Evolutionary conservation across 2,888 invertebrate genomes (phyloP).

Genomic region (Aspidiotus rigidus): DNA sequence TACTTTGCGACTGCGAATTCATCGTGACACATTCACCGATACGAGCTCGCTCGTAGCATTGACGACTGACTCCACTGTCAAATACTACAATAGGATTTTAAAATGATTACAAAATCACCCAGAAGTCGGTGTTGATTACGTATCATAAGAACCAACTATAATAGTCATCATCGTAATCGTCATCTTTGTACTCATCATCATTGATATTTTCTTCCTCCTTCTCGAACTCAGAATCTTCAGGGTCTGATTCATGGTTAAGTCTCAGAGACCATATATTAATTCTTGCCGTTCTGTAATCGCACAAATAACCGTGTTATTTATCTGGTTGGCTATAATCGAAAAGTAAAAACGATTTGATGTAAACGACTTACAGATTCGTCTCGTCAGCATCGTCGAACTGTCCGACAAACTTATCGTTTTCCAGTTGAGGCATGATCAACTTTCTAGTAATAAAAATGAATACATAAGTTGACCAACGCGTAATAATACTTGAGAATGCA

Average conservation of each 20-base stretch:
- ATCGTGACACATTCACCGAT: slow-evolving; percentile 42
- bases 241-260: background rate
- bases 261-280: background rate
- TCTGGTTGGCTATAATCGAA: background rate
- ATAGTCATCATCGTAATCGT: slow-evolving; percentile 16
- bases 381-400: slow-evolving; percentile 25
- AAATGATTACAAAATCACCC: background rate
- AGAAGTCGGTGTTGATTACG: background rate
- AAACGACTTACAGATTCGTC: slow-evolving; percentile 11
- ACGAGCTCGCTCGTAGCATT: background rate
- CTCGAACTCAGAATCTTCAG: background rate
- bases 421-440: too few relatives aligned
- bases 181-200: slow-evolving; percentile 6
- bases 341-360: background rate
- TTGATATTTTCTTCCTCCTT: slow-evolving; percentile 7
- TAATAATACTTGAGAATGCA: too few relatives aligned
- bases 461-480: too few relatives aligned
- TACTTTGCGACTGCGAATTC: slow-evolving; percentile 52
- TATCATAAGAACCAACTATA: background rate
- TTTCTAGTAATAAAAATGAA: too few relatives aligned
- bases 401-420: background rate
- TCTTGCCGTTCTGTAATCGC: background rate
- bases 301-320: background rate
- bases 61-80: background rate
- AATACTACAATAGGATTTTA: background rate